Evolutionary conservation across 2,797 vertebrate genomes (phyloP), one percentile per base, ranked within the genome.

Genomic region (Cryptoprocta ferox): DNA sequence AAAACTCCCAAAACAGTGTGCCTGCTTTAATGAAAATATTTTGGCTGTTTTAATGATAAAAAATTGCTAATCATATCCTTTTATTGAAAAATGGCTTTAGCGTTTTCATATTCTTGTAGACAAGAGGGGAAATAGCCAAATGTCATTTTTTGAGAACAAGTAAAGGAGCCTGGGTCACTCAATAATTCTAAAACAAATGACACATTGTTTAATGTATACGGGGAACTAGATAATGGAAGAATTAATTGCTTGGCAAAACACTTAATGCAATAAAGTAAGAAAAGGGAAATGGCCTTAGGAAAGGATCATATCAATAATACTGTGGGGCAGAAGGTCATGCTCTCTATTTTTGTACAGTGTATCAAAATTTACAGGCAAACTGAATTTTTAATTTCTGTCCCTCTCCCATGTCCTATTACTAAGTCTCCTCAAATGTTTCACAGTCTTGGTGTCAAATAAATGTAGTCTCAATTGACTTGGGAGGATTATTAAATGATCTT

Each of bases 101-200:
- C 8, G 6, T 82, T 95, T 97, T 82, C 35, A 50, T 56, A 71
- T 89, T 85, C 65, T 42, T 65, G 63, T 73, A 85, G 24, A 45
- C 18, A 80, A 76, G n/a, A 93, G 50, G 11, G 14, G 37, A 79
- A 89, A 75, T 70, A 92, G 42, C 9, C 42, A 32, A 89, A 65
- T 68, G 13, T 30, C 32, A 61, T 73, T 95, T 94, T 94, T 45
- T 39, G 73, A 39, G 73, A 75, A 30, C 65, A 82, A 79, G 18
- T 90, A 61, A 48, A 87, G 59, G 42, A 56, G 35, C 16, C 48
- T 45, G 11, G 15, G 18, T 87, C 59, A 39, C 50, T 83, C 24
- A 66, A 76, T 86, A 92, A 87, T 90, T 97, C 56, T 95, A 61
- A 96, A 88, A 70, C 24, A 84, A 87, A 70, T 24, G 11, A 14